These are phyloP conservation scores for Aplysina aerophoba DNA, from an alignment of 37 sponge, comb jelly and placozoan species.

Conservation along the genomic window DNA sequence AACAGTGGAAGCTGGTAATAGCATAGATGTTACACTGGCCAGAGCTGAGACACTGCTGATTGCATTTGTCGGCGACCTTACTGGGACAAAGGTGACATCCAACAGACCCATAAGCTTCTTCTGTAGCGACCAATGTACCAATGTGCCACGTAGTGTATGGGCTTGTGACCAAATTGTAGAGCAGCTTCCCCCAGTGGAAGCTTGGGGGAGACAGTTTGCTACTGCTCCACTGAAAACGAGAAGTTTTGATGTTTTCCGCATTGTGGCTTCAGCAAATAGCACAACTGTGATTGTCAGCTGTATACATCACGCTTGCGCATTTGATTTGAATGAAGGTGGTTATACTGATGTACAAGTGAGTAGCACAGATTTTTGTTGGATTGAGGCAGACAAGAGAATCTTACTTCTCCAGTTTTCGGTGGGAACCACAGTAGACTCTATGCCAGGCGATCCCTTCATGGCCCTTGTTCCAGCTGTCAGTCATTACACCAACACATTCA, in stretches of 20 bases:
- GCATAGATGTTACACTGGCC: background rate
- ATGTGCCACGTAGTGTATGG: background rate
- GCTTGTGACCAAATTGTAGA: slow-evolving; percentile 61
- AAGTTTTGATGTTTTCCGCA: slow-evolving; percentile 14
- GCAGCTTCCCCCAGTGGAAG: slow-evolving; percentile 55
- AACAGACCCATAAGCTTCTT: slow-evolving; percentile 44
- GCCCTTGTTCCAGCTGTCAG: slow-evolving; percentile 30
- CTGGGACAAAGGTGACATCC: slow-evolving; percentile 43
- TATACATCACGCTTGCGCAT: background rate
- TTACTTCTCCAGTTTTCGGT: slow-evolving; percentile 43
- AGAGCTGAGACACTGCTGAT: background rate
- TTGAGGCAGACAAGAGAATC: slow-evolving; percentile 45
- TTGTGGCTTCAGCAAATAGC: slow-evolving; percentile 38
- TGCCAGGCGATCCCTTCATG: slow-evolving; percentile 64
- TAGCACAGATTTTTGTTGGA: slow-evolving; percentile 23
- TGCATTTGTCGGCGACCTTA: slow-evolving; percentile 1
- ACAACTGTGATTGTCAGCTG: slow-evolving; percentile 43
- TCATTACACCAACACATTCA: background rate
- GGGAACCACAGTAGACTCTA: slow-evolving; percentile 12
- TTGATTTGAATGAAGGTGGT: slow-evolving; percentile 1
- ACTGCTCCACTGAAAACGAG: slow-evolving; percentile 41
- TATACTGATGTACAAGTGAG: slow-evolving; percentile 23
- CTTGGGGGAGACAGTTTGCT: slow-evolving; percentile 56
- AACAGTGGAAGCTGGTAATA: background rate
- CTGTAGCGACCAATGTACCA: slow-evolving; percentile 33